Evolutionary conservation across 2,113 vertebrate species (phyloP).

Genomic region (Heterocephalus glaber): DNA sequence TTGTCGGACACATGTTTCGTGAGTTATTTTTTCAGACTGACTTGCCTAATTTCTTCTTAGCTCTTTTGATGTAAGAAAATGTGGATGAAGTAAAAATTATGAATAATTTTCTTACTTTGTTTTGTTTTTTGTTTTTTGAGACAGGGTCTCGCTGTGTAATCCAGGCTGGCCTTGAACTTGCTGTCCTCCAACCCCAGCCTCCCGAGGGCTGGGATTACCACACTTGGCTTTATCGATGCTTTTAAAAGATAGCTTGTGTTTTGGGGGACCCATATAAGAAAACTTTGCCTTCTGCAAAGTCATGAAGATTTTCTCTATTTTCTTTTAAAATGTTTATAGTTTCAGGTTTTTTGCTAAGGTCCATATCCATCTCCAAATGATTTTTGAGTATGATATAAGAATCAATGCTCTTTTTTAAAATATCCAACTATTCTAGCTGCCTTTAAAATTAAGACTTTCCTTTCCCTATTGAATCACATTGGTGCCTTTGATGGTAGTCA

Average conservation of each 20-base stretch:
- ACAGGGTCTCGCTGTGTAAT: not conserved
- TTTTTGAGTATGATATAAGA: not conserved
- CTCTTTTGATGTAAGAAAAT: not conserved
- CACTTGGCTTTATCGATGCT: not conserved
- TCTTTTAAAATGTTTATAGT: not conserved
- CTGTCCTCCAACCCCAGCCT: not conserved
- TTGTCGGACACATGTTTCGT: slow-evolving; percentile 2
- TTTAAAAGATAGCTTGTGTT: not conserved
- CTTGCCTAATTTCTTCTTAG: not conserved
- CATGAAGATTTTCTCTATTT: not conserved
- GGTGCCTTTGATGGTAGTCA: not conserved
- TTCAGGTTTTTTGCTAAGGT: not conserved
- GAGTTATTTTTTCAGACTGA: not conserved
- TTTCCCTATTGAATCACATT: not conserved
- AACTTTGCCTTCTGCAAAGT: not conserved
- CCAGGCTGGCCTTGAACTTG: not conserved
- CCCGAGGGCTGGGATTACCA: not conserved
- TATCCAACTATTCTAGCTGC: not conserved
- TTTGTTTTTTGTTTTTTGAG: not conserved
- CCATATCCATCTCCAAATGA: not conserved
- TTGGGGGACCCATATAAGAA: not conserved
- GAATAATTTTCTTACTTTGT: not conserved
- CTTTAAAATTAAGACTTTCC: not conserved
- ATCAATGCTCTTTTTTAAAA: not conserved
- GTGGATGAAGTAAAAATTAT: not conserved